Evolutionary conservation across 2,888 invertebrate species (phyloP).

Genomic region (Nudaria mundana): DNA sequence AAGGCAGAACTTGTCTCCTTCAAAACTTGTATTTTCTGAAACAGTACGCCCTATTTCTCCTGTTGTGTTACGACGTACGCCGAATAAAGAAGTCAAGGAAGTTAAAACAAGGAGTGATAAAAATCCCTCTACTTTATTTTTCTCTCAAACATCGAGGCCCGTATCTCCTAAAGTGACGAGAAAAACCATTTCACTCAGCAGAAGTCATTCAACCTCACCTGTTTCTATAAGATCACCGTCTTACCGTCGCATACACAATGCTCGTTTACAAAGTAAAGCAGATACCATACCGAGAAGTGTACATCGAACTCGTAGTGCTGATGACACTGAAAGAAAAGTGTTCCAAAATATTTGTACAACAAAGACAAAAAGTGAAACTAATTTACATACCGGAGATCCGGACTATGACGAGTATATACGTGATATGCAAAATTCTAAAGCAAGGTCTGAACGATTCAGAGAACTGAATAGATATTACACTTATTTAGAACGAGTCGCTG

Average conservation of each 20-base stretch:
- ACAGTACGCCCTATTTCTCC: conserved; percentile 66
- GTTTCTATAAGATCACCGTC: conserved; percentile 84
- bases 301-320: conserved; percentile 84
- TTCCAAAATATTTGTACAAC: conserved; percentile 28
- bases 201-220: conserved; percentile 79
- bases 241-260: conserved; percentile 82
- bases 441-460: conserved; percentile 89
- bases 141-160: conserved; percentile 68
- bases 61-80: conserved; percentile 35
- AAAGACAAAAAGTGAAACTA: conserved; percentile 64
- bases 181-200: conserved; percentile 41
- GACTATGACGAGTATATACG: conserved; percentile 86
- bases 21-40: conserved; percentile 61
- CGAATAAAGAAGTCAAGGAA: conserved; percentile 31
- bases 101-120: conserved; percentile 36
- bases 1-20: conserved; percentile 48
- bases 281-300: conserved; percentile 58
- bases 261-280: conserved; percentile 58
- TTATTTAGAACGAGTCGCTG: conserved; percentile 91
- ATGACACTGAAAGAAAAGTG: conserved; percentile 77
- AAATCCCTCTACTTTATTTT: conserved; percentile 52
- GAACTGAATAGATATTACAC: conserved; percentile 93
- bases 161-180: conserved; percentile 61
- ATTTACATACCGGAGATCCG: conserved; percentile 70
- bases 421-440: conserved; percentile 84